Base-by-base conservation (phyloP, 2,888 invertebrate species). In the Heteromyza rotundicornis region DNA sequence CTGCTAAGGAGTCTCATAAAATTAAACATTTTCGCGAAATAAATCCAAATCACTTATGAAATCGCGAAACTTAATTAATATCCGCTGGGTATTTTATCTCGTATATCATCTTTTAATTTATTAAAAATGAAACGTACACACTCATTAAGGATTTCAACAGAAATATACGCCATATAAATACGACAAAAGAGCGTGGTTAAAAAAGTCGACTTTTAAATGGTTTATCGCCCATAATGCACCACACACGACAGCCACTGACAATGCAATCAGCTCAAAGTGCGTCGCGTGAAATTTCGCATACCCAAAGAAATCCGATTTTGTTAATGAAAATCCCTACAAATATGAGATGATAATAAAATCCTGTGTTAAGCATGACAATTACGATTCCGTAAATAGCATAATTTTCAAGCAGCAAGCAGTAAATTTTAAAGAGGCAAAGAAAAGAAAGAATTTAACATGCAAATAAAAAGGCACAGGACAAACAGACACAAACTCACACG, bases 201-300 rank as follows among this genome's bases (percentile, higher is more conserved):
- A 14, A n/a, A 7, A 40, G n/a, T n/a, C n/a, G n/a, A n/a, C n/a
- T n/a, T 20, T 47, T 47, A 47, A 47, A 14, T 47, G 20, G 47
- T 47, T 47, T 47, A 47, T 47, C 47, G 14, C 47, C 17, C 47
- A 19, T 20, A 47, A 19, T 14, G 47, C 47, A 47, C 17, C 10
- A 40, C 40, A n/a, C 10, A n/a, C 10, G 7, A 17, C n/a, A 17
- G 20, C 47, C 17, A 5, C 17, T 20, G 47, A 7, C 5, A 19
- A 17, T 19, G 19, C 19, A 17, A n/a, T n/a, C 10, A 70, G 70
- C 71, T 71, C 73, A 74, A 74, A 73, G 74, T 76, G 74, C n/a
- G 75, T 76, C 76, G 71, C 73, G 74, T 73, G 76, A 75, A 76
- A n/a, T n/a, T n/a, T n/a, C n/a, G n/a, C n/a, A 32, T 32, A 8